Evolutionary conservation across 2,797 vertebrate species (phyloP), one percentile per base, ranked within the genome.

Genomic region (Oryzias dopingdopingensis): DNA sequence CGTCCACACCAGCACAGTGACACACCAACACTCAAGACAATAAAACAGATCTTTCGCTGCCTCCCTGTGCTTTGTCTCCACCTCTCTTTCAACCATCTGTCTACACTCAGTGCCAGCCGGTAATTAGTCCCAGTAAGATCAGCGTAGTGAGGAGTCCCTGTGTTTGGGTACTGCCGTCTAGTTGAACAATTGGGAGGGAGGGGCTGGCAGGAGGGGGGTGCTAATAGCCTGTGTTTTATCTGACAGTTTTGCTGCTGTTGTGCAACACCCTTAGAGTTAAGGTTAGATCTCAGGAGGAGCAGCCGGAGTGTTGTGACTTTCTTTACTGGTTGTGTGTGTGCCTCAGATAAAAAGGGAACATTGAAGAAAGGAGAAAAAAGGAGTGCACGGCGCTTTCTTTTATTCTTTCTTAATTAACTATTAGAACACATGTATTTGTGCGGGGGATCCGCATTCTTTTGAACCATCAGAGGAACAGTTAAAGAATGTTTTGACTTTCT

Each of bases 81-180:
- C 50, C 72, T 48, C 68, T 66, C 67, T 52, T 59, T 42, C 65
- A 44, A 69, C 82, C 85, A 85, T 86, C 84, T 88, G 81, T 84
- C 83, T 86, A 67, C 75, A 61, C 69, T 82, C 72, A 61, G 78
- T 81, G 77, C 81, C 83, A 86, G 84, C 68, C 68, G 67, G 79
- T 82, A 88, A 88, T 88, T 88, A 88, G 83, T 85, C 74, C 70
- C 72, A 79, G 80, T 86, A 79, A 80, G 84, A 80, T 79, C 81
- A 73, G 77, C 73, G 74, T 70, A 64, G 81, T 84, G 81, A 84
- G 80, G 79, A 83, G 75, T 85, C 82, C 76, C 72, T 74, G 75
- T 83, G 86, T 86, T 84, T 86, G 78, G 83, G 76, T 84, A 59
- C 75, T 74, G 80, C 81, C 76, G 81, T 87, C 85, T 83, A 79